A percentile compares a stretch with the other conserved stretches of the same genome.
These are phyloP conservation scores for Zaprionus camerounensis DNA, from an alignment of 1,140 invertebrate genomes.

Conservation along the genomic window DNA sequence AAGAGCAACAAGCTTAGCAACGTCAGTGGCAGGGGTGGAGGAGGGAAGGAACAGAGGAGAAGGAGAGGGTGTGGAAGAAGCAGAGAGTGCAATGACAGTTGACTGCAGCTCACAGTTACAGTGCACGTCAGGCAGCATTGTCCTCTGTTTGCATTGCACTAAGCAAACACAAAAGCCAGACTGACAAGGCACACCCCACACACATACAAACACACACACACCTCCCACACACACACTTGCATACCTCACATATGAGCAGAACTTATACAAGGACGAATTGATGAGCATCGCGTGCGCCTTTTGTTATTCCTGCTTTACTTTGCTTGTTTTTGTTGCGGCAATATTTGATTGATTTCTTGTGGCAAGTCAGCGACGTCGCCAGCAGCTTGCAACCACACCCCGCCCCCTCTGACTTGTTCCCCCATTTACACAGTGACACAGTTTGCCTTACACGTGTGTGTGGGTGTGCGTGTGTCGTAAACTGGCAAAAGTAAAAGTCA, in stretches of 20 bases:
- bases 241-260: slow-evolving; percentile 19
- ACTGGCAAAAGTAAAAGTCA: slow-evolving; percentile 70
- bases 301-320: slow-evolving; percentile 55
- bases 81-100: slow-evolving; percentile 61
- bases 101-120: slow-evolving; percentile 53
- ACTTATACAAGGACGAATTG: slow-evolving; percentile 67
- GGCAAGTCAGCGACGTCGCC: slow-evolving; percentile 72
- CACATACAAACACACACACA: slow-evolving; percentile 12
- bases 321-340: slow-evolving; percentile 56
- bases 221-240: background rate
- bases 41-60: background rate
- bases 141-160: slow-evolving; percentile 79
- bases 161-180: slow-evolving; percentile 76
- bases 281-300: slow-evolving; percentile 78
- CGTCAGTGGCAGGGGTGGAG: background rate
- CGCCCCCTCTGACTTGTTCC: slow-evolving; percentile 1
- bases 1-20: slow-evolving; percentile 38
- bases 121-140: slow-evolving; percentile 71
- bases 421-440: slow-evolving; percentile 55
- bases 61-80: slow-evolving; percentile 1
- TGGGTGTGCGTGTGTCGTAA: slow-evolving; percentile 54
- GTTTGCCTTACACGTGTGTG: slow-evolving; percentile 23
- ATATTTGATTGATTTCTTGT: slow-evolving; percentile 80
- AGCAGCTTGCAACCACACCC: slow-evolving; percentile 19
- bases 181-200: slow-evolving; percentile 40